phyloP scores from a whole-genome alignment of 2,888 invertebrate species.

The Herminia tarsipennalis region DNA sequence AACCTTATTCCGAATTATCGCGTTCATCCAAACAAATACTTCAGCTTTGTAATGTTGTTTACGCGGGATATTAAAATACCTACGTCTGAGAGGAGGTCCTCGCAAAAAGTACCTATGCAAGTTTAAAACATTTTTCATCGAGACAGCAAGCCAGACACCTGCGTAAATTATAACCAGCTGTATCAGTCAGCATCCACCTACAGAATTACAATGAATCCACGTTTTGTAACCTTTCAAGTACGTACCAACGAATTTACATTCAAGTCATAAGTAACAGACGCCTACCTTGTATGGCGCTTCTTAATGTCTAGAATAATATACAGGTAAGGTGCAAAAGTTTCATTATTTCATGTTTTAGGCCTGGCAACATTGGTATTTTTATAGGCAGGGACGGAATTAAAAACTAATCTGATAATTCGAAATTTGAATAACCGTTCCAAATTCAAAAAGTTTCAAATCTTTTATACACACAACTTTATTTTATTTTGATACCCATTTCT shows the following conservation, averaged over 20 bases:
- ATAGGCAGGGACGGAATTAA: not conserved
- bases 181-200: conserved; percentile 6
- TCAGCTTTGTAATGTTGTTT: too few species aligned
- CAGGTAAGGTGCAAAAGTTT: not conserved
- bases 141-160: conserved; percentile 5
- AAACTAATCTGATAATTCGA: too few species aligned
- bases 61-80: too few species aligned
- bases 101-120: too few species aligned
- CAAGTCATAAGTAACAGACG: conserved; percentile 17
- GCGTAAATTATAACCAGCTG: conserved; percentile 1
- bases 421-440: too few species aligned
- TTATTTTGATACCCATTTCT: too few species aligned
- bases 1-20: too few species aligned
- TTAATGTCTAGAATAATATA: conserved; percentile 5
- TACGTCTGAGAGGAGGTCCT: too few species aligned
- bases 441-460: too few species aligned
- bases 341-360: conserved; percentile 1
- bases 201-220: conserved; percentile 31
- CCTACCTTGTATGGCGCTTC: conserved; percentile 22
- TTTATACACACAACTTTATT: too few species aligned
- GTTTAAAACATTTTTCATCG: not conserved
- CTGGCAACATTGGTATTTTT: not conserved
- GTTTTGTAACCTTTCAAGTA: conserved; percentile 30
- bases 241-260: conserved; percentile 13
- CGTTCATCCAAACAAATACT: too few species aligned